Evolutionary conservation across 2,797 vertebrate species (phyloP), one percentile per base, ranked within the genome.

Genomic region (Sarcophilus harrisii): DNA sequence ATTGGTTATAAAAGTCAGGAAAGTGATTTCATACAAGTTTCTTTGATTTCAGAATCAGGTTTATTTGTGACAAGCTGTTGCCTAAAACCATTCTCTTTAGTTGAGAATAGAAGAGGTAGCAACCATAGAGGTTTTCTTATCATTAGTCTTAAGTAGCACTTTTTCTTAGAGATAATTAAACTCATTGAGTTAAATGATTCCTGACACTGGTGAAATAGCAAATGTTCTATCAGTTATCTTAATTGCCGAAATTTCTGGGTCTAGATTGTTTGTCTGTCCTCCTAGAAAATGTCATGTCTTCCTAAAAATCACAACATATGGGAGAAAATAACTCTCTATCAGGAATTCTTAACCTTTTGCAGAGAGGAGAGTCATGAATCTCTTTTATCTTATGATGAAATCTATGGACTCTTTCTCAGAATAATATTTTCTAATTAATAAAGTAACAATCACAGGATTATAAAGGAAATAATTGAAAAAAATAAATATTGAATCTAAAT

Each of bases 21-120:
- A 13, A 24, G 4, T 0, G 0, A 0, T 24, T 5, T 62, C 24
- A 90, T 24, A 18, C 1, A 1, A 54, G 81, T 29, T 92, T 8
- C 13, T 52, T 58, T 87, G 29, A 30, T 28, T 38, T 24, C 81
- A 62, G 14, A 90, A 24, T 0, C 28, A 3, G 8, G 60, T 29
- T 28, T 29, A 30, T 16, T 16, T 0, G 0, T 0, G 49, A 9
- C 21, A 38, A 0, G 0, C 6, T 1, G 8, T 29, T 92, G 4
- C n/a, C n/a, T 12, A 21, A 73, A 73, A 73, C 1, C 16, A 38
- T 73, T 21, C 16, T 73, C 16, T 91, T 30, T 16, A 58, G 18
- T 12, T n/a, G 13, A 92, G 52, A 90, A n/a, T 27, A n/a, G 52
- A 45, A 12, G 27, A 11, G 32, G 8, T 0, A 3, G 11, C 0